Percentiles rank a stretch among this genome's conserved stretches.
These are phyloP conservation scores for Speoplatyrhinus poulsoni DNA, from an alignment of 2,113 vertebrate species.

Conservation along the genomic window DNA sequence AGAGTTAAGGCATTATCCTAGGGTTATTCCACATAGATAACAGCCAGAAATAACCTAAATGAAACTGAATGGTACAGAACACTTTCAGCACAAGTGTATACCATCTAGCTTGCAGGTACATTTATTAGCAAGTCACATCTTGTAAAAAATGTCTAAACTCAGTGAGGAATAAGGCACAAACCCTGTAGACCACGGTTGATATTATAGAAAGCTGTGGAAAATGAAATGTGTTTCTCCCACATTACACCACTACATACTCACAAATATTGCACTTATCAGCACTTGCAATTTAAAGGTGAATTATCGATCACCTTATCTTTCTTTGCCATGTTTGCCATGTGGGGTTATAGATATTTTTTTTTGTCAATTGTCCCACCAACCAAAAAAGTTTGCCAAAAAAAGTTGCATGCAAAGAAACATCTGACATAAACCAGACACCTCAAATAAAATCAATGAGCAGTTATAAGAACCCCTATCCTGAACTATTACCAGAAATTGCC, in stretches of 20 bases:
- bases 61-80: slow-evolving; percentile 14
- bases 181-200: slow-evolving; percentile 29
- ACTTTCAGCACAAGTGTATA: slow-evolving; percentile 17
- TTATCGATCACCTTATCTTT: no score
- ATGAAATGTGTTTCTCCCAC: slow-evolving; percentile 14
- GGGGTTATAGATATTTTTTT: no score
- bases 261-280: slow-evolving; percentile 51
- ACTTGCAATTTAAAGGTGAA: neutral
- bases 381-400: neutral
- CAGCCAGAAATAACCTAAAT: neutral
- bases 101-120: neutral
- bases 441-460: neutral
- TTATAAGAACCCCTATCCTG: neutral
- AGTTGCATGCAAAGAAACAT: neutral
- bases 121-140: slow-evolving; percentile 16
- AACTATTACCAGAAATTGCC: neutral
- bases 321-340: no score
- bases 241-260: neutral
- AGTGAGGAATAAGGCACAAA: slow-evolving; percentile 6
- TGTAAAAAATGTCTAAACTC: slow-evolving; percentile 30
- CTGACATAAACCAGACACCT: neutral
- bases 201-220: slow-evolving; percentile 7
- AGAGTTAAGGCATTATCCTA: neutral
- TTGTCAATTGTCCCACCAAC: no score
- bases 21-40: neutral